Evolutionary conservation across 2,888 invertebrate genomes (phyloP).

Genomic region (Euplagia quadripunctaria): DNA sequence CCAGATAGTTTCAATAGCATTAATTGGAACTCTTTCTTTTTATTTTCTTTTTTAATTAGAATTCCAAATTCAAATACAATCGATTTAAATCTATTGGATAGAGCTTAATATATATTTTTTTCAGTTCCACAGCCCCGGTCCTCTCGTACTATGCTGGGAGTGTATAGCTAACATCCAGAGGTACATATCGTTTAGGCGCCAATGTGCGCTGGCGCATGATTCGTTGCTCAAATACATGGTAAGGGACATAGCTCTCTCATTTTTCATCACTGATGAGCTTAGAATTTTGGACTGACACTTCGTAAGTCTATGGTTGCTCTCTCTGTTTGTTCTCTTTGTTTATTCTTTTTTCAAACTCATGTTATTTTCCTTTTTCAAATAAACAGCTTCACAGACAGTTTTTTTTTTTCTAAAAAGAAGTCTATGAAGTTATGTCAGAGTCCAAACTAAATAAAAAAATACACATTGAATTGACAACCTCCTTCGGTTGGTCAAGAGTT

Average conservation of each 20-base stretch:
- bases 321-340: neutral
- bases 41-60: no score
- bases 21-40: no score
- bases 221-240: conserved; percentile 57
- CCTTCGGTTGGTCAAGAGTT: no score
- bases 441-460: no score
- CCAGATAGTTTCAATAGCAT: no score
- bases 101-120: neutral
- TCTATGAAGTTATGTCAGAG: no score
- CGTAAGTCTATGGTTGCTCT: neutral
- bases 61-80: no score
- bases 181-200: conserved; percentile 55
- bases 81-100: no score
- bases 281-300: neutral
- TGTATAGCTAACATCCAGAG: conserved; percentile 58
- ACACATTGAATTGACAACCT: no score
- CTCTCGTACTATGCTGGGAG: conserved; percentile 63
- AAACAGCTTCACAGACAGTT: no score
- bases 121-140: neutral
- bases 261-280: neutral
- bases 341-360: neutral
- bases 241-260: conserved; percentile 34
- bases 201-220: conserved; percentile 59
- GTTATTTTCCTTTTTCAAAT: neutral
- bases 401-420: no score